phyloP scores from a whole-genome alignment of 1,140 invertebrate species.

The Neodiprion fabricii region DNA sequence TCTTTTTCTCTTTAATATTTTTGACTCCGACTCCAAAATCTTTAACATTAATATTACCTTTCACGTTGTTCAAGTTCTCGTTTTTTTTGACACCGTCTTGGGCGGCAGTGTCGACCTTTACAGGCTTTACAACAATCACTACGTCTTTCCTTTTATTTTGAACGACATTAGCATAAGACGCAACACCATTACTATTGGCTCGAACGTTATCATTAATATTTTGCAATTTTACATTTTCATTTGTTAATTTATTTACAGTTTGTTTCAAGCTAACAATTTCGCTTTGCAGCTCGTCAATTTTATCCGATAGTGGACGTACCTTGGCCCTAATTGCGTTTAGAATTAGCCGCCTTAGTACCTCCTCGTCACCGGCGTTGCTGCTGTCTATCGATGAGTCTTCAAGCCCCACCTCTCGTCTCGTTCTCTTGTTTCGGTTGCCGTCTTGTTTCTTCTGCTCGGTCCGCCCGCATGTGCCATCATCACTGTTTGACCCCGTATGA shows the following conservation, averaged over 20 bases:
- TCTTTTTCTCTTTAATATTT: conserved; percentile 5
- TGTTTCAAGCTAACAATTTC: conserved; percentile 4
- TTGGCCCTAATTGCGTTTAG: background rate
- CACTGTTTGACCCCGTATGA: background rate
- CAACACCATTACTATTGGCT: background rate
- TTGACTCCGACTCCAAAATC: conserved; percentile 3
- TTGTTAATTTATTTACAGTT: conserved; percentile 3
- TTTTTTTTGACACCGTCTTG: background rate
- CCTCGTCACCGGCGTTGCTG: background rate
- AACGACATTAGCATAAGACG: background rate
- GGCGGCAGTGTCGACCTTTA: background rate
- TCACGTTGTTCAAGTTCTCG: background rate
- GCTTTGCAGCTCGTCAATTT: background rate
- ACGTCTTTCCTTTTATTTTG: conserved; percentile 7
- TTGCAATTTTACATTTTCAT: conserved; percentile 4
- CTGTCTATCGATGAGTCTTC: background rate
- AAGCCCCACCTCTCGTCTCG: background rate
- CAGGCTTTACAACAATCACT: background rate
- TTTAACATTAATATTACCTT: background rate
- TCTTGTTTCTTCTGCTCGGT: background rate
- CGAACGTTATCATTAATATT: background rate
- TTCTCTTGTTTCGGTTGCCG: background rate
- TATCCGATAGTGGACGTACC: background rate
- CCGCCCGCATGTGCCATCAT: background rate
- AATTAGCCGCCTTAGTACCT: background rate